Base-by-base conservation (phyloP, 2,797 vertebrate genomes). In the Cirrhinus molitorella region DNA sequence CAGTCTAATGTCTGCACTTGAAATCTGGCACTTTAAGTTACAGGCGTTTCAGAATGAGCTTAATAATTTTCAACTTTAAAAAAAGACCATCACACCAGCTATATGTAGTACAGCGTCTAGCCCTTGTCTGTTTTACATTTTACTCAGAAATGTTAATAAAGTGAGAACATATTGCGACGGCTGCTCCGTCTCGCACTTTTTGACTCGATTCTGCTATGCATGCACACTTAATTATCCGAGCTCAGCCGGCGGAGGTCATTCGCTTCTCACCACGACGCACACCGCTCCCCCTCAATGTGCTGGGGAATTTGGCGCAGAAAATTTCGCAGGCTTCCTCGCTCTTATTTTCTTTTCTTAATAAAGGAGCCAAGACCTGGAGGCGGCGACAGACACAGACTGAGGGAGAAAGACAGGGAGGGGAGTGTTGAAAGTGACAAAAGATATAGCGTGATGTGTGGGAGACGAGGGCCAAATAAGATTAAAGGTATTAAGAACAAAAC, bases 351-450 rank as follows among this genome's bases (percentile, higher is more conserved):
- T 73, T 81, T 49, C 79, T 80, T 79, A 72, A 84, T 71, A 84
- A 87, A 80, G 78, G 79, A 77, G 85, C 73, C 85, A 87, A 84
- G 66, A 78, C 83, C 85, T 79, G 85, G 85, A 81, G 85, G 85
- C 85, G 59, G 59, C 74, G 81, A 78, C 47, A 79, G 77, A 88
- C 73, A 73, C 82, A 83, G 81, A 85, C 84, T 61, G 87, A 90
- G 89, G 88, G 89, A 90, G 88, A 88, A 90, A 88, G 66, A 51
- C 57, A 51, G 45, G 68, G 73, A 66, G 86, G 89, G 88, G 72
- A 89, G 89, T 88, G 88, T 79, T 68, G 70, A 85, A 88, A 91
- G 91, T 89, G 89, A 91, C 88, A 89, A 90, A 88, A 81, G 70
- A 65, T 82, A 88, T n/a, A 79, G 71, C 68, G 86, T 87, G 87